These are phyloP conservation scores for Terebella lapidaria DNA, from an alignment of 2,888 invertebrate genomes.

Conservation along the genomic window DNA sequence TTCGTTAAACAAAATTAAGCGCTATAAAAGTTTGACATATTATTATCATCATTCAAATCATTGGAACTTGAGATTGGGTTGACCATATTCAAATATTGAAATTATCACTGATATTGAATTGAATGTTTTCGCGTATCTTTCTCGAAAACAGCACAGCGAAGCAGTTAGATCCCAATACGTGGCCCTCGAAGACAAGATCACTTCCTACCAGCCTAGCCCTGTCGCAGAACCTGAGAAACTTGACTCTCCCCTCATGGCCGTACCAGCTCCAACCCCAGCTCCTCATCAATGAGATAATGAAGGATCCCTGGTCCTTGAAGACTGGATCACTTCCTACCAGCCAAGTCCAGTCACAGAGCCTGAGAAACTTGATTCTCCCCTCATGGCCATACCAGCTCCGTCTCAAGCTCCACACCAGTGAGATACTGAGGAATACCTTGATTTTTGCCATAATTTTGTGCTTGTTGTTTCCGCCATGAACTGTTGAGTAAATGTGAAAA, in stretches of 20 bases:
- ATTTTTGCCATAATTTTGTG: no score
- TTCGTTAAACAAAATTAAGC: no score
- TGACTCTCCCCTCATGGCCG: constrained; percentile 79
- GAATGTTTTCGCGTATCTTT: no score
- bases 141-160: constrained; percentile 80
- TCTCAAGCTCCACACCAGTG: no score
- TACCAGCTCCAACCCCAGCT: constrained; percentile 76
- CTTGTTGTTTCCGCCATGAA: no score
- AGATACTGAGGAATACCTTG: no score
- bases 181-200: constrained; percentile 73
- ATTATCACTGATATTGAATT: no score
- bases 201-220: constrained; percentile 64
- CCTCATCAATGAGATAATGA: neutral
- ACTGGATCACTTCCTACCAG: constrained; percentile 56
- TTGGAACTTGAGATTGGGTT: no score
- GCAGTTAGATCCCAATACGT: constrained; percentile 76
- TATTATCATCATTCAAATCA: no score
- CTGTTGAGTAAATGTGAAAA: no score
- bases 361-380: constrained; percentile 74
- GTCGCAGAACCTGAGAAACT: constrained; percentile 66
- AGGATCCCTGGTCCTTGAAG: neutral
- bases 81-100: no score
- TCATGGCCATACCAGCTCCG: constrained; percentile 79
- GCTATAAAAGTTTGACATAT: no score
- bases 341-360: constrained; percentile 63